phyloP scores from a whole-genome alignment of 2,113 vertebrate species.

The Leptocoma aspasia region DNA sequence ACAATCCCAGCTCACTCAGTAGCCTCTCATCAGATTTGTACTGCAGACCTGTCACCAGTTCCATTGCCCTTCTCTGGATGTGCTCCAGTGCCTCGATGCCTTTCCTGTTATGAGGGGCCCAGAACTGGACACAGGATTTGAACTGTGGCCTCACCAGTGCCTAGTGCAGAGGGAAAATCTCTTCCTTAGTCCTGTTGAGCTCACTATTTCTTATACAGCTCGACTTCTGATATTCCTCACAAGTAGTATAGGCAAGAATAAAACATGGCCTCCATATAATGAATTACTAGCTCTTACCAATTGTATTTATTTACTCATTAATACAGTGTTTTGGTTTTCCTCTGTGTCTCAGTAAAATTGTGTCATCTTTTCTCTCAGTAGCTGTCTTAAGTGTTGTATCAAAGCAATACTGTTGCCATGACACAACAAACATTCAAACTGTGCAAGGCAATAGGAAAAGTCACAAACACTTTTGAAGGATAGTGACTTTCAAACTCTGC shows the following conservation, averaged over 20 bases:
- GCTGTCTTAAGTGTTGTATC: neutral
- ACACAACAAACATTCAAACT: neutral
- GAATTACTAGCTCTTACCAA: neutral
- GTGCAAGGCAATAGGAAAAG: neutral
- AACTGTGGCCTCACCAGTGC: accelerated
- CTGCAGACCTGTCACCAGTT: neutral
- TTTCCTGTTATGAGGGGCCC: neutral
- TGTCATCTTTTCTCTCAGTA: neutral
- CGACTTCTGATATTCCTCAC: neutral
- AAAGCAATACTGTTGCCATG: neutral
- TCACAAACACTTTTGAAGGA: neutral
- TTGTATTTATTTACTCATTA: neutral
- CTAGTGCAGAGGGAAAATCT: accelerated
- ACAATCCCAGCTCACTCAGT: neutral
- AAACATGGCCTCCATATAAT: neutral
- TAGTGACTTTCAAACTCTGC: neutral
- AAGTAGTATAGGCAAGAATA: neutral
- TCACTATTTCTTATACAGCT: neutral
- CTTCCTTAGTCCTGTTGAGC: neutral
- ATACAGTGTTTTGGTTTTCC: neutral
- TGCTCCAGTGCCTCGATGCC: neutral
- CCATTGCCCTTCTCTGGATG: neutral
- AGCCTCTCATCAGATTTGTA: neutral
- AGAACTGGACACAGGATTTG: neutral
- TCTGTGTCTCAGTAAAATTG: neutral